A percentile compares a stretch with the other conserved stretches of the same genome.
These are phyloP conservation scores for Coreoperca whiteheadi DNA, from an alignment of 2,113 vertebrate genomes.

Conservation along the genomic window DNA sequence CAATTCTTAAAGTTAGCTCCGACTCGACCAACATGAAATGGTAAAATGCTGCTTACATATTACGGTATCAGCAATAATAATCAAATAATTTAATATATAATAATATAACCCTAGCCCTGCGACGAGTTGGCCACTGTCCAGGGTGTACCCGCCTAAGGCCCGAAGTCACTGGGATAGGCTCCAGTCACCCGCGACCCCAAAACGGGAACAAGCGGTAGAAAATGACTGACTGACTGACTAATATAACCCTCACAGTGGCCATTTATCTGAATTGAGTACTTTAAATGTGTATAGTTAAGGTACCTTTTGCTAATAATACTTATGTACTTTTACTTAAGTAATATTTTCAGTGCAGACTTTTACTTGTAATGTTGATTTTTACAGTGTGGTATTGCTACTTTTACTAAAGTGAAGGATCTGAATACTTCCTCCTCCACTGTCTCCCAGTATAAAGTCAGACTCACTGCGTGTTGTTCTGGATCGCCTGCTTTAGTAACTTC, in stretches of 20 bases:
- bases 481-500: conserved; percentile 90
- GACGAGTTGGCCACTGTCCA: no score
- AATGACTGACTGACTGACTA: no score
- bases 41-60: not conserved
- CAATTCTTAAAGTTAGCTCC: not conserved
- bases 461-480: conserved; percentile 89
- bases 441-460: conserved; percentile 42
- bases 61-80: not conserved
- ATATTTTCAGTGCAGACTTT: not conserved
- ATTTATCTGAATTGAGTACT: not conserved
- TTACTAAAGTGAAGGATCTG: not conserved
- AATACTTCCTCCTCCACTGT: not conserved
- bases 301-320: not conserved
- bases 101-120: no score
- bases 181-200: no score
- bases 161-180: no score
- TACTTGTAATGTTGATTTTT: not conserved
- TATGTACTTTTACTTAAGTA: not conserved
- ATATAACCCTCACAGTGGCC: not conserved
- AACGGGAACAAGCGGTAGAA: no score
- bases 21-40: not conserved
- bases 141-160: no score
- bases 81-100: not conserved
- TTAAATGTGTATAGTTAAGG: not conserved
- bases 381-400: not conserved